Percentiles rank a stretch among this genome's conserved stretches.
These are phyloP conservation scores for Caprella mutica DNA, from an alignment of 2,888 invertebrate species.

Conservation along the genomic window DNA sequence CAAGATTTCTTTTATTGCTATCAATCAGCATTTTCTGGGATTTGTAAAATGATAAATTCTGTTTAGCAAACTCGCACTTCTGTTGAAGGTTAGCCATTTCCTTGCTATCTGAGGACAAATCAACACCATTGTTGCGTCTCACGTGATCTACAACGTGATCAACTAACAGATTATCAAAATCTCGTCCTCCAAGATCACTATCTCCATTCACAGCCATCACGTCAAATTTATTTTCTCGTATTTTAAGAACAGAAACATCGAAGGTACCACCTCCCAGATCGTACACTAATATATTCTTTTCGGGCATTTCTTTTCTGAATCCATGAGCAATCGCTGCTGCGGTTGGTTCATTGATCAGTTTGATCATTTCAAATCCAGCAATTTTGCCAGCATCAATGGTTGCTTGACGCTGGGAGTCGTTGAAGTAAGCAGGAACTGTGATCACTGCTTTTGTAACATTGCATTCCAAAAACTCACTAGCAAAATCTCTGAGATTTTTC, in stretches of 20 bases:
- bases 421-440: slow-evolving; percentile 6
- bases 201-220: background rate
- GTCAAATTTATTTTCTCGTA: background rate
- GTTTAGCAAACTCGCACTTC: background rate
- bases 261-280: too few species aligned
- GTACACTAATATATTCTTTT: slow-evolving; percentile 2
- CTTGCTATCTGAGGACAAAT: background rate
- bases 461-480: background rate
- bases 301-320: background rate
- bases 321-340: slow-evolving; percentile 1
- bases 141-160: background rate
- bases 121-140: background rate
- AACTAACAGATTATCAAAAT: background rate
- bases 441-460: background rate
- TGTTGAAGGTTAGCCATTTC: background rate
- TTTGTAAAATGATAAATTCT: background rate
- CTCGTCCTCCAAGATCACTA: background rate
- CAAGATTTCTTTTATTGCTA: too few species aligned
- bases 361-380: background rate
- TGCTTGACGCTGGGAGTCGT: background rate
- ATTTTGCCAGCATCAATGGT: background rate
- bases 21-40: background rate
- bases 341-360: background rate
- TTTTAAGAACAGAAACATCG: background rate
- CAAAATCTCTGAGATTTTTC: background rate